Evolutionary conservation across 2,888 invertebrate species (phyloP).

Genomic region (Scaptomyza reducta): DNA sequence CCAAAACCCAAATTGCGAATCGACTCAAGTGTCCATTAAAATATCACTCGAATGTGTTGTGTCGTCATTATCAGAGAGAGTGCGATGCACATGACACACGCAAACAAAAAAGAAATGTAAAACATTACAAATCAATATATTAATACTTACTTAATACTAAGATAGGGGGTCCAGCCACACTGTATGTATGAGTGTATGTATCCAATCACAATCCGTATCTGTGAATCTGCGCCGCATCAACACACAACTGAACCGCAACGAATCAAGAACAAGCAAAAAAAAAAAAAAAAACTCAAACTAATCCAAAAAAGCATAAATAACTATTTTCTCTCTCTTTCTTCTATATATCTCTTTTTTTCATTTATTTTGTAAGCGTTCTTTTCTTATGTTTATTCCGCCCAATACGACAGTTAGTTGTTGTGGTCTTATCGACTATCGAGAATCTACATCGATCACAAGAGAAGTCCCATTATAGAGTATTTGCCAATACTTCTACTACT

Average conservation of each 20-base stretch:
- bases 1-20: conserved; percentile 42
- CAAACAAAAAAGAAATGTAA: conserved; percentile 19
- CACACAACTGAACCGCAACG: conserved; percentile 38
- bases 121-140: conserved; percentile 20
- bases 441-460: conserved; percentile 61
- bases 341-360: conserved; percentile 68
- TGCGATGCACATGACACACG: conserved; percentile 26
- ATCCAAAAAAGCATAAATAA: conserved; percentile 72
- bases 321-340: conserved; percentile 74
- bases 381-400: conserved; percentile 69
- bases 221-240: conserved; percentile 62
- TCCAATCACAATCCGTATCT: conserved; percentile 19
- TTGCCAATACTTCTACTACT: conserved; percentile 25
- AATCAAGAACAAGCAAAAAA: neutral
- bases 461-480: conserved; percentile 61
- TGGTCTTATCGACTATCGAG: conserved; percentile 43
- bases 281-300: conserved; percentile 57
- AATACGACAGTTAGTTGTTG: conserved; percentile 47
- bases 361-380: conserved; percentile 68
- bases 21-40: conserved; percentile 44
- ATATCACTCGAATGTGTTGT: conserved; percentile 17
- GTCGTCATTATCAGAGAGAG: conserved; percentile 38
- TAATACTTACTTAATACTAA: conserved; percentile 13
- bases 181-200: conserved; percentile 31
- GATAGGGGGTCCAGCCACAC: conserved; percentile 50